Evolutionary conservation across 30 jellyfish, hydroid and myxozoan species (phyloP), one percentile per base, ranked within the genome.

Genomic region (Aurelia sp.): DNA sequence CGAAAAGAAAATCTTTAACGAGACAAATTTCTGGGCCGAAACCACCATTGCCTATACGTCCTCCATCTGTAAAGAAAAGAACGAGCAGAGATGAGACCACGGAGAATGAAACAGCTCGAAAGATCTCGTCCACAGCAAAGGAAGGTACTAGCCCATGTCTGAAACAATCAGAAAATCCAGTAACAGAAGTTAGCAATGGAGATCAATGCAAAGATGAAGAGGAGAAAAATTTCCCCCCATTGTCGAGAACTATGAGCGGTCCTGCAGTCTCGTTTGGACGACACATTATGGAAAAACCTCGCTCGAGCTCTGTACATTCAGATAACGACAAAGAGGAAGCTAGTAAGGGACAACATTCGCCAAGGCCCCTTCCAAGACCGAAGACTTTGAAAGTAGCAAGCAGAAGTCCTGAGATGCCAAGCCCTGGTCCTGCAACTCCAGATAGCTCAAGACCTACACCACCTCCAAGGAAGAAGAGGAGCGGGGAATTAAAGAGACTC

Each of bases 331-430:
- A 68, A 16, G 73, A 27, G 31, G 72, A 44, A 44, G 15, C 3
- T 44, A 9, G 9, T 44, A 44, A 8, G 15, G 55, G 55, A 44
- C 13, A 44, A 7, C 55, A 44, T 44, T 44, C 80, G 9, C 86
- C 92, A 82, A 82, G 62, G 30, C 92, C 92, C 59, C 16, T 70
- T 41, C 92, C 92, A 15, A 82, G 62, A 62, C 92, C 92, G 27
- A 82, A 71, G 48, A 20, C 67, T 18, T 13, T 35, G 27, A 41
- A 80, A 10, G 17, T 41, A 18, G 31, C 19, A 13, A 81, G 91
- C 31, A 57, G 44, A 40, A 44, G 55, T 44, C 15, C 55, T 9
- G 55, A 44, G 55, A 2, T 44, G 13, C 55, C 55, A 44, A 44
- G 55, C 13, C 13, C 15, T 8, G 55, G 55, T 8, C 55, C 55